Conservation (phyloP, 2,797 vertebrate genomes). For the Syngnathus rostellatus region DNA sequence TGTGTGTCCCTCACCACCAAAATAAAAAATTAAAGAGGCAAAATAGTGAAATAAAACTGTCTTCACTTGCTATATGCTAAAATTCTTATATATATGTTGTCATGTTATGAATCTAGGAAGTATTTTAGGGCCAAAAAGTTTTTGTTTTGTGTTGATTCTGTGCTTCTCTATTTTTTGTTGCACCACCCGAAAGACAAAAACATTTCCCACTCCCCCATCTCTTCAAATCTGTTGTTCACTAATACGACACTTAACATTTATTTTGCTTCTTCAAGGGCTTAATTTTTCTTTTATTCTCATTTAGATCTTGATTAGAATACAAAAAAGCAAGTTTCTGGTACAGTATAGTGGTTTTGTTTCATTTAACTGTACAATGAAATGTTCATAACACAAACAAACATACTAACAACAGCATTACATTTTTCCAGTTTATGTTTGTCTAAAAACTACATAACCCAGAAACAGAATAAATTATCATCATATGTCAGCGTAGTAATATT, state of each 20-base stretch:
- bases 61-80: background rate
- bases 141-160: background rate
- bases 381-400: constrained; percentile 37
- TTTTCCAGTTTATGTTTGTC: constrained; percentile 59
- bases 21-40: background rate
- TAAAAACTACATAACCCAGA: constrained; percentile 47
- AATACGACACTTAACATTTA: constrained; percentile 9
- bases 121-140: background rate
- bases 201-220: too few species aligned
- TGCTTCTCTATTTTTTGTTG: too few species aligned
- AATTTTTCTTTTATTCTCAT: constrained; percentile 27
- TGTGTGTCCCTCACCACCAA: background rate
- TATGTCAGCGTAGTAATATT: constrained; percentile 8
- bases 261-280: constrained; percentile 43
- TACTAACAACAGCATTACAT: constrained; percentile 36
- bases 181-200: too few species aligned
- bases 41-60: background rate
- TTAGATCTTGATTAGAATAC: constrained; percentile 15
- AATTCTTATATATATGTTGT: background rate
- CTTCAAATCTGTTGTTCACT: constrained; percentile 8
- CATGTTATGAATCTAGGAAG: background rate
- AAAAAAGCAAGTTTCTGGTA: constrained; percentile 28
- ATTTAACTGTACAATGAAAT: constrained; percentile 13
- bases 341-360: constrained; percentile 31
- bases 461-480: constrained; percentile 66